Conservation (phyloP, 2,113 vertebrate species). For the Phalacrocorax pelagicus region DNA sequence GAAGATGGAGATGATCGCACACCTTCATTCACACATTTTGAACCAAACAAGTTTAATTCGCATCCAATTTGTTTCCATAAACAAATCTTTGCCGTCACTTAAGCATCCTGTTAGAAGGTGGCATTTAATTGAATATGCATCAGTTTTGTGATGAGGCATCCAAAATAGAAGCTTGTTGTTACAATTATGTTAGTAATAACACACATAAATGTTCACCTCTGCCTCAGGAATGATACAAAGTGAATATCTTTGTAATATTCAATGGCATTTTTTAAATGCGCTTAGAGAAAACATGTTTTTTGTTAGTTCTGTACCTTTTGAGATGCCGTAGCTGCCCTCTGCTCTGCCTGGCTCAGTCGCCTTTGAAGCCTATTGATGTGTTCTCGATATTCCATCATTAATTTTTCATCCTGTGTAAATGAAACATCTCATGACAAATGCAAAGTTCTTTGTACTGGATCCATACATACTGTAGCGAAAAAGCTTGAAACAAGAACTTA, state of each 20-base stretch:
- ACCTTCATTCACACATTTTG: not conserved
- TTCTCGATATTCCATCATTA: conserved; percentile 83
- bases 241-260: not conserved
- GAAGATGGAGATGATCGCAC: not conserved
- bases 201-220: not conserved
- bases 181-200: not conserved
- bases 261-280: not conserved
- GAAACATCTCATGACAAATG: conserved; percentile 32
- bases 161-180: not conserved
- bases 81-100: not conserved
- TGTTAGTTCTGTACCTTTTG: conserved; percentile 81
- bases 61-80: not conserved
- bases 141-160: not conserved
- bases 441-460: not conserved
- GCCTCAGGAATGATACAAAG: not conserved
- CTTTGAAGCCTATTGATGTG: conserved; percentile 84
- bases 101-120: not conserved
- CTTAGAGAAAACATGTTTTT: not conserved
- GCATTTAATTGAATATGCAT: not conserved
- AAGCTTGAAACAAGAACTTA: not conserved
- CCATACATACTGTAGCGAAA: not conserved
- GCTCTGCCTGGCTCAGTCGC: conserved; percentile 85
- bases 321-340: conserved; percentile 80
- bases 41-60: not conserved
- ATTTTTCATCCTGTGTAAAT: conserved; percentile 81